Percentiles rank a stretch among this genome's conserved stretches.
Conservation (phyloP, 2,113 vertebrate genomes). For the Pterocles orientalis region DNA sequence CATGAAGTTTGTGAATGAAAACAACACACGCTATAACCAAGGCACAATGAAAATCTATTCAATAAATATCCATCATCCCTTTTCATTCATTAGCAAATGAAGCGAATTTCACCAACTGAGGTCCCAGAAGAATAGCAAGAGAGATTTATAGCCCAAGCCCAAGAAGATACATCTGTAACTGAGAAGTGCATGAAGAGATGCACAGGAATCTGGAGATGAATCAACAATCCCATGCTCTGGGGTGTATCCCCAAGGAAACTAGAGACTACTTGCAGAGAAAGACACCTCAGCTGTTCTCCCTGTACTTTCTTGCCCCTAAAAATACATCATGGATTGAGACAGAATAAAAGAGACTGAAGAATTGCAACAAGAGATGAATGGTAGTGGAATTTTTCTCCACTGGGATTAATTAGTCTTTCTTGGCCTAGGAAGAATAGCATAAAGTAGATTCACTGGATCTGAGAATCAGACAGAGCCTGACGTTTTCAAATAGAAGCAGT, state of each 20-base stretch:
- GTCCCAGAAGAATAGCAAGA: neutral
- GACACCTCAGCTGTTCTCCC: neutral
- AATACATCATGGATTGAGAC: neutral
- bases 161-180: neutral
- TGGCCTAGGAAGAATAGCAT: neutral
- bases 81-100: neutral
- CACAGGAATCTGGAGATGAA: conserved; percentile 5
- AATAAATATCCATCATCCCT: conserved; percentile 20
- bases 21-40: neutral
- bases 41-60: neutral
- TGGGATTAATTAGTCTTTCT: conserved; percentile 52
- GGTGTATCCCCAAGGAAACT: neutral
- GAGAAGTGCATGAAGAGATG: neutral
- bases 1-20: conserved; percentile 7
- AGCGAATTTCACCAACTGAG: neutral
- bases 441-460: conserved; percentile 8
- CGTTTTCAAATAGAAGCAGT: conserved; percentile 41
- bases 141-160: neutral
- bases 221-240: neutral
- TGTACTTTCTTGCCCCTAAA: conserved; percentile 6
- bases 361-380: neutral
- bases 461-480: neutral
- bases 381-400: conserved; percentile 1
- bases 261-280: conserved; percentile 11
- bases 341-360: neutral